phyloP scores from a whole-genome alignment of 2,888 invertebrate genomes.

The Cataglyphis cursor region DNA sequence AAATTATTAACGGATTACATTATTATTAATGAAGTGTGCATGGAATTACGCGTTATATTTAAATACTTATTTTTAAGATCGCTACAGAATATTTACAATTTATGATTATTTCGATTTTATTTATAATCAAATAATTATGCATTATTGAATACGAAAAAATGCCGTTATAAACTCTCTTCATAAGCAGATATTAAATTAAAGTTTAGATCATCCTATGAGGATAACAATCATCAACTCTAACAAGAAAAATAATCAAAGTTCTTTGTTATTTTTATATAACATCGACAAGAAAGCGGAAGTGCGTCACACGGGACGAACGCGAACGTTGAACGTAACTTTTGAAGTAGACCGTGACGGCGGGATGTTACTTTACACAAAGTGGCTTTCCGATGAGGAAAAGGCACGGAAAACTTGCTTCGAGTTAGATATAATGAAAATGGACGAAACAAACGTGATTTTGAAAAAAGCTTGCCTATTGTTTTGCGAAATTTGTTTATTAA shows the following conservation, averaged over 20 bases:
- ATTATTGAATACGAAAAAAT: background rate
- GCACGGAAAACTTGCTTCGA: background rate
- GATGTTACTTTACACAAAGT: background rate
- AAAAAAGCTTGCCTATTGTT: background rate
- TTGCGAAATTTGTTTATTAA: background rate
- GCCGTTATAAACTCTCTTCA: background rate
- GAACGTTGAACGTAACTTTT: conserved; percentile 10
- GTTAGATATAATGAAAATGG: background rate
- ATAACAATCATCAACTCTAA: background rate
- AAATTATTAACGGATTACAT: background rate
- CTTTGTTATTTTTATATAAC: background rate
- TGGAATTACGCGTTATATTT: background rate
- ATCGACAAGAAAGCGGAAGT: background rate
- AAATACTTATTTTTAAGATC: background rate
- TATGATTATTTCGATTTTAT: background rate
- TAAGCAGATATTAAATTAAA: background rate
- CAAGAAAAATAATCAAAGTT: background rate
- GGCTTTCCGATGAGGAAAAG: background rate
- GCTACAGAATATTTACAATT: background rate
- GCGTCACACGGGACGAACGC: background rate
- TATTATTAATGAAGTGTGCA: background rate
- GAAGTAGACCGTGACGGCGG: conserved; percentile 27
- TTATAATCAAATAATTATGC: background rate
- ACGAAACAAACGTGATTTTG: background rate
- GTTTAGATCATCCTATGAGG: background rate